phyloP scores from a whole-genome alignment of 2,888 invertebrate genomes.

The Heterodera filipjevi region DNA sequence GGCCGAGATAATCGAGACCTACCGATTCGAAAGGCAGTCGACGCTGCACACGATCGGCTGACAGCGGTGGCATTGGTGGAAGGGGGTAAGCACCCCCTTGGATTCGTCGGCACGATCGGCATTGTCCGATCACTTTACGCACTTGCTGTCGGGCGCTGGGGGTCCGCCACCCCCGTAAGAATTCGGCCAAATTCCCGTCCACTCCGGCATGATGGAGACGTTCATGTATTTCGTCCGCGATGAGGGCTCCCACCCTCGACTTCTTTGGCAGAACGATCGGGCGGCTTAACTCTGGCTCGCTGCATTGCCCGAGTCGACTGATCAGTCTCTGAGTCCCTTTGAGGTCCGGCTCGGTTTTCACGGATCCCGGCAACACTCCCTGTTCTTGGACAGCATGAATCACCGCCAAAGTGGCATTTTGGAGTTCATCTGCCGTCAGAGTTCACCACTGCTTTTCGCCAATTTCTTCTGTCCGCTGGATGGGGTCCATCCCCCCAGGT shows the following conservation, averaged over 20 bases:
- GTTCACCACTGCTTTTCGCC: no score
- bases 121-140: neutral
- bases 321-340: neutral
- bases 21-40: slow-evolving; percentile 37
- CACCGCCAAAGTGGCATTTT: neutral
- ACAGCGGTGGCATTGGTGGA: slow-evolving; percentile 32
- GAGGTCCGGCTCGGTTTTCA: neutral
- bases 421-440: neutral
- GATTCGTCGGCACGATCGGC: slow-evolving; percentile 21
- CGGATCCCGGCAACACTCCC: neutral
- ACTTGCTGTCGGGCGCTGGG: neutral
- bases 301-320: neutral
- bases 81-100: slow-evolving; percentile 14
- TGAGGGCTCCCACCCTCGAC: slow-evolving; percentile 23
- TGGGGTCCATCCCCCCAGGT: no score
- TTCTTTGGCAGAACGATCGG: neutral
- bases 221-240: slow-evolving; percentile 7
- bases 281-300: neutral
- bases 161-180: slow-evolving; percentile 15
- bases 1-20: slow-evolving; percentile 44
- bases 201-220: slow-evolving; percentile 23
- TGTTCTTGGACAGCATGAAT: neutral
- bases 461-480: no score
- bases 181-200: slow-evolving; percentile 7
- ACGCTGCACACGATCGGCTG: slow-evolving; percentile 32